These are phyloP conservation scores for Pollenia griseotomentosa DNA, from an alignment of 2,888 invertebrate species.

Conservation along the genomic window DNA sequence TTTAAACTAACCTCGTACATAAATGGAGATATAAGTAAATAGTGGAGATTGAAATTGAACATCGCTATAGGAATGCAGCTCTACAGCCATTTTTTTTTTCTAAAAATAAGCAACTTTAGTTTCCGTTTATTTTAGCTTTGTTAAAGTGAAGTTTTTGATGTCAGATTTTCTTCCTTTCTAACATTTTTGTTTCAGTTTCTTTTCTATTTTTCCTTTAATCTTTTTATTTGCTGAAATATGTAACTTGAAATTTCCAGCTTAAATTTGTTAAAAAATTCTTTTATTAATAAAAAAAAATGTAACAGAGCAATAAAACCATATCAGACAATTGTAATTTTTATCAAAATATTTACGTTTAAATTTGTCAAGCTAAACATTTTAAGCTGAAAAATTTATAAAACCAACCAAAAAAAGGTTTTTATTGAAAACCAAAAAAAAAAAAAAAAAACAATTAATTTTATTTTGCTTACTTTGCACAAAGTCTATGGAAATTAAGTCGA, in stretches of 20 bases:
- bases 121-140: constrained; percentile 55
- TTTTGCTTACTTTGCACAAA: constrained; percentile 27
- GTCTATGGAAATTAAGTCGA: background rate
- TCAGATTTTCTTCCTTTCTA: background rate
- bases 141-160: background rate
- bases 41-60: too few relatives aligned
- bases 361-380: constrained; percentile 18
- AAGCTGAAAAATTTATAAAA: too few relatives aligned
- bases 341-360: constrained; percentile 24
- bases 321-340: too few relatives aligned
- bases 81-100: too few relatives aligned
- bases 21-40: too few relatives aligned
- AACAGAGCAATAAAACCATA: too few relatives aligned
- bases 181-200: background rate
- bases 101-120: constrained; percentile 54
- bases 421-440: background rate
- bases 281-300: too few relatives aligned
- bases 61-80: too few relatives aligned
- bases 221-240: background rate
- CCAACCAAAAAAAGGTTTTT: background rate
- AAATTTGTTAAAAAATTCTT: too few relatives aligned
- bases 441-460: too few relatives aligned
- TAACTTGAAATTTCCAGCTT: background rate
- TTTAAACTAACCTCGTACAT: too few relatives aligned
- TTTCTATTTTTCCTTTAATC: background rate